Conservation (phyloP, 2,797 vertebrate species). For the Anomalospiza imberbis region DNA sequence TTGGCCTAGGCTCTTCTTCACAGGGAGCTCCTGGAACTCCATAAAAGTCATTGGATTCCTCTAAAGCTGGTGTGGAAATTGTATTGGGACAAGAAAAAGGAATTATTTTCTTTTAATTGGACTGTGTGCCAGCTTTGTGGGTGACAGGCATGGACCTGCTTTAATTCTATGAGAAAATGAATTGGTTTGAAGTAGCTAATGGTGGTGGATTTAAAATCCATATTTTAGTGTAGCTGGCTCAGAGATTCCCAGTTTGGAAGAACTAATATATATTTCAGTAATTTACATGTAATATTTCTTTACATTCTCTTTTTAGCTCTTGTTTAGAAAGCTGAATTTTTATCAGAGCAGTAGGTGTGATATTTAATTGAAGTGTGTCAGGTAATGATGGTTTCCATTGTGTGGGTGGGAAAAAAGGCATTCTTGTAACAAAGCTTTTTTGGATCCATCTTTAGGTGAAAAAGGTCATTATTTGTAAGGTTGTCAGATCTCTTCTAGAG, state of each 20-base stretch:
- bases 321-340: conserved; percentile 27
- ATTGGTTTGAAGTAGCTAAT: background rate
- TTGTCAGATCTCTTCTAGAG: background rate
- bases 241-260: background rate
- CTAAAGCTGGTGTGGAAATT: background rate
- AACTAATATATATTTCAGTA: background rate
- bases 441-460: background rate
- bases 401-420: rapidly evolving
- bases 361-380: conserved; percentile 2
- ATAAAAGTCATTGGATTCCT: background rate
- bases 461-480: background rate
- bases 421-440: background rate
- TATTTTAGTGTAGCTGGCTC: background rate
- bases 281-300: background rate
- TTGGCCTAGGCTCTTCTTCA: background rate
- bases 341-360: background rate
- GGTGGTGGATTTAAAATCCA: background rate
- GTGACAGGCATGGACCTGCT: background rate
- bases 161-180: background rate
- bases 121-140: background rate
- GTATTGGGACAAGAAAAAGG: background rate
- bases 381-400: background rate
- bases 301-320: background rate
- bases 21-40: background rate
- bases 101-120: background rate